Evolutionary conservation across 2,797 vertebrate species (phyloP), one percentile per base, ranked within the genome.

Genomic region (Hippoglossus hippoglossus): DNA sequence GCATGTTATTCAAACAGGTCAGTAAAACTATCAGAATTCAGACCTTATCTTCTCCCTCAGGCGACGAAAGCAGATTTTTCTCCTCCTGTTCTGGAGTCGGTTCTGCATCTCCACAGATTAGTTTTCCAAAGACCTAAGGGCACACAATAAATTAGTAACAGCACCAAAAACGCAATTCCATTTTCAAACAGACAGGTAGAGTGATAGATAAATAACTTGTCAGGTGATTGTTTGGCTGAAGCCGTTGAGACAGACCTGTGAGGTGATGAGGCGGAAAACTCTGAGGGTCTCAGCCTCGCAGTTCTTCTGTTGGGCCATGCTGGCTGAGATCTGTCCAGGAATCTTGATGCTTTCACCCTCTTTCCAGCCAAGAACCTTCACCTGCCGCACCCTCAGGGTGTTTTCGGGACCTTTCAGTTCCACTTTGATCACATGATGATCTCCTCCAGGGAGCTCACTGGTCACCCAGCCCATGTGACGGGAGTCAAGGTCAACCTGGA

Each of bases 1-100:
- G 13, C 2, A 24, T 51, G n/a, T 4, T 0, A n/a, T n/a, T 19
- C 36, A 54, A 41, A 51, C 1, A 11, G 12, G 11, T 21, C 6
- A 22, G 13, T 16, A 63, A 57, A 47, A 31, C 2, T 1, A 9
- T 64, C 1, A 21, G 10, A 22, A 22, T 34, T n/a, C 81, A 83
- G 65, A 99, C 98, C 97, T 99, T 99, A 95, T 99, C 98, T 92
- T 99, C 98, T 94, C 98, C 98, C 92, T 99, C 98, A 16, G 98
- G 98, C 54, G 98, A 99, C 46, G 98, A 99, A 49, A 99, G 87
- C 25, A 99, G 86, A 36, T 97, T 96, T 85, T 99, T 99, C 91
- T 99, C 98, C 88, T 99, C 98, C 92, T 99, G 98, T 71, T 99
- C 98, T 63, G 98, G 98, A 18, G 98, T 99, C 4, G 98, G 98